Base-by-base conservation (phyloP, 2,888 invertebrate species). In the Cryptophagus acutangulus region DNA sequence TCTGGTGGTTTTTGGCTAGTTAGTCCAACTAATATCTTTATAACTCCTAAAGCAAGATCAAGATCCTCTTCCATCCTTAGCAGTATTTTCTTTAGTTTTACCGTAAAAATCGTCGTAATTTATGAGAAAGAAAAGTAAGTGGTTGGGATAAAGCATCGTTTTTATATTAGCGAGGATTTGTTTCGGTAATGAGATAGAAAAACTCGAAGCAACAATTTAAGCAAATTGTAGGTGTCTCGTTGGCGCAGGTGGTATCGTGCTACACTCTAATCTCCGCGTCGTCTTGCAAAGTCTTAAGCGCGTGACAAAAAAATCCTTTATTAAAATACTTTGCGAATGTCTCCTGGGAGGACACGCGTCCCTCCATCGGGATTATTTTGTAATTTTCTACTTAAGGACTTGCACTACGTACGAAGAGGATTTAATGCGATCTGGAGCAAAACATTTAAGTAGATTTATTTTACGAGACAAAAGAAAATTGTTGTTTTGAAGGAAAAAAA, bases 261-360 rank as follows among this genome's bases (percentile, higher is more conserved):
- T 49, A 43, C 54, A 48, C 48, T 48, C 41, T 58, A 66, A 65
- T 65, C 65, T 55, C 26, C 31, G 51, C 54, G 50, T 52, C 52
- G 58, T 58, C 59, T 54, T 52, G 52, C 47, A 48, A 54, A 54
- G 54, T 53, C 60, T 58, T 61, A 59, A 58, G 59, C 58, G 62
- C 54, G 57, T 59, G 66, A 66, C 64, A 65, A 64, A 65, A 66
- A 66, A 66, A 64, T 63, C 63, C 61, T 62, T 62, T 63, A 63
- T 65, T 66, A 64, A 65, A 65, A 64, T 63, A 62, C 61, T 63
- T 59, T 56, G 54, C 59, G 51, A 58, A 47, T 52, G 54, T 57
- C 62, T 56, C 61, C 36, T 13, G 58, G 56, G 58, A 43, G 42
- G 33, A 40, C 34, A 37, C 38, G 29, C 29, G 36, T 46, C 54